Percentiles rank a stretch among this genome's conserved stretches.
These are phyloP conservation scores for Plebejus argus DNA, from an alignment of 2,888 invertebrate genomes.

Conservation along the genomic window DNA sequence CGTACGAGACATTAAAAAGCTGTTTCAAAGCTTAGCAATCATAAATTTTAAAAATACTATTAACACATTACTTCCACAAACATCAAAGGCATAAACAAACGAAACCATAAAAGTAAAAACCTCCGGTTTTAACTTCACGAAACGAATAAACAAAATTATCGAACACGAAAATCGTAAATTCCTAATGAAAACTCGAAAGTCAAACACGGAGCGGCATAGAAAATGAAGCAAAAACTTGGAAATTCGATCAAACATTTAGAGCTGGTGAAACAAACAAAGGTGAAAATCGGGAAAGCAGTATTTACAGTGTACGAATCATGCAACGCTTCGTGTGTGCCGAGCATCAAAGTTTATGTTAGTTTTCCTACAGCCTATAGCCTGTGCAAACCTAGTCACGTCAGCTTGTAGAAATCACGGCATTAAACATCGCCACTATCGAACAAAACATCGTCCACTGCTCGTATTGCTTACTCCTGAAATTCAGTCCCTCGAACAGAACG, in stretches of 20 bases:
- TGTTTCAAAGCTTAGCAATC: no score
- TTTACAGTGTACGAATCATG: constrained; percentile 44
- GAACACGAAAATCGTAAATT: constrained; percentile 17
- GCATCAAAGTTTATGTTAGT: constrained; percentile 73
- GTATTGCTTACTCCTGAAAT: background rate
- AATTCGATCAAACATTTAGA: constrained; percentile 24
- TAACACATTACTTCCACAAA: background rate
- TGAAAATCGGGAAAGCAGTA: constrained; percentile 42
- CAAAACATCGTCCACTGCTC: constrained; percentile 39
- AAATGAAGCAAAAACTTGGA: constrained; percentile 29
- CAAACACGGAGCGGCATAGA: constrained; percentile 31
- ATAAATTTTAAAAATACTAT: no score
- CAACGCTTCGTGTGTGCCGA: constrained; percentile 48
- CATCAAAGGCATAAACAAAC: background rate
- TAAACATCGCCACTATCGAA: background rate
- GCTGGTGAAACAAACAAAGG: constrained; percentile 36
- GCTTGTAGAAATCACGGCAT: constrained; percentile 56
- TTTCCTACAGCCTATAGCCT: constrained; percentile 65
- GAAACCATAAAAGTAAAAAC: background rate
- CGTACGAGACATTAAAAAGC: no score
- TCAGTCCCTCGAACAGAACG: constrained; percentile 35
- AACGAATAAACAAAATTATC: background rate
- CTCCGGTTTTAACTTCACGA: background rate
- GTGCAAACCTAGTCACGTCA: constrained; percentile 75
- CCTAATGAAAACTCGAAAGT: constrained; percentile 4